Evolutionary conservation across 2,113 vertebrate species (phyloP), one percentile per base, ranked within the genome.

Genomic region (Aphelocoma coerulescens): DNA sequence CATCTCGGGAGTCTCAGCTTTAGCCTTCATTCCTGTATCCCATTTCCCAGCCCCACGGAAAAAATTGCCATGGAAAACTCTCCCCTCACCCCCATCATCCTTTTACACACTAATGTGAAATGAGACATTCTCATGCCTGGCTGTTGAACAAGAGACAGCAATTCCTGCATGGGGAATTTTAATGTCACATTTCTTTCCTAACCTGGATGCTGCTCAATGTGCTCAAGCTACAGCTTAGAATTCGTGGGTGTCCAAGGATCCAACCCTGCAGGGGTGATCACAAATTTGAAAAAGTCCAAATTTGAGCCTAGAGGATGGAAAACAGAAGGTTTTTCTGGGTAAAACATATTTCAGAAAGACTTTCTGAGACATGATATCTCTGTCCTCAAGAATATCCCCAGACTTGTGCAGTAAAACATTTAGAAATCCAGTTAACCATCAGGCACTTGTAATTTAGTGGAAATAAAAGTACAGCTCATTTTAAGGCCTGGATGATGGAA

Each of bases 21-120:
- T 76, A 95, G 41, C 75, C 46, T 94, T 86, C 93, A 41, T 91
- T 91, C 85, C 66, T 82, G 41, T 90, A 94, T 95, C 73, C 69
- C 22, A 0, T 94, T 95, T 95, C 95, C 77, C 66, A 95, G 58
- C 39, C 67, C 49, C 57, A n/a, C 37, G 54, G 78, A 58, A 66
- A 84, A 94, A 88, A 89, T 51, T 30, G 75, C 35, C 2, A 0
- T 51, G 61, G 55, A 89, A 86, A 79, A 26, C 33, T 2, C 9
- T 52, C 46, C 30, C n/a, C 33, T 27, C 24, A 2, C 17, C 28
- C 16, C 11, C 33, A 32, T 41, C 43, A 13, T 61, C 41, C 26
- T 62, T 78, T 77, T 84, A 30, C 62, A 55, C 3, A 1, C 41
- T 51, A 54, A 82, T 32, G 44, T 5, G 19, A 89, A 95, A 72